Base-by-base conservation (phyloP, 1,140 invertebrate species). In the Ctenoplectra terminalis region DNA sequence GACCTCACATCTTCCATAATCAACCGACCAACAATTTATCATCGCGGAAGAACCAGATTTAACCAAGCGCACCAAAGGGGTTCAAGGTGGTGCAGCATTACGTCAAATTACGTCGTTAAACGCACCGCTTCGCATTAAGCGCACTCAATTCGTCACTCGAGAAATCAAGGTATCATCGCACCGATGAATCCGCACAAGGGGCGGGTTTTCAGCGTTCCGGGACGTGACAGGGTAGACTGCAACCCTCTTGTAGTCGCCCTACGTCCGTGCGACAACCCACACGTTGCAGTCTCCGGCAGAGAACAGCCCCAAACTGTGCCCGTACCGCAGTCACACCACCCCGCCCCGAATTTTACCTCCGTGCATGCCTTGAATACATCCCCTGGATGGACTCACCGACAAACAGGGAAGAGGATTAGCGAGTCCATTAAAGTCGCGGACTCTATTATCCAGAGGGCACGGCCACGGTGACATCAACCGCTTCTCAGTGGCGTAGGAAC, bases 381-480 rank as follows among this genome's bases (percentile, higher is more conserved):
- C 54, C 81, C 43, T 29, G 87, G 60, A 89, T 91, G 86, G 87
- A 90, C 91, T 91, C 90, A 90, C 88, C 90, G 90, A 79, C 92
- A 93, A 93, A 93, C 92, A 90, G 91, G 84, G 88, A 93, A 93
- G 92, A 93, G 93, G 93, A 94, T 94, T 94, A 94, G 90, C 92
- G 91, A 94, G 93, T 94, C 93, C 93, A 94, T 94, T 94, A 94
- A 94, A 94, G 93, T 94, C 93, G 93, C 92, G 93, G 91, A 93
- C 92, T 94, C 93, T 93, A 94, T 94, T 94, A 94, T 94, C 90
- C 90, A 81, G 81, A 86, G 91, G 89, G 90, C 90, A 91, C 84
- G 73, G 85, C 87, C 84, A 92, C 85, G 88, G 88, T 93, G 93
- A 93, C 93, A 93, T 93, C 90, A 93, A 93, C 91, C 90, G 92